phyloP scores from a whole-genome alignment of 64 coral and sea anemone species.

The Actinia tenebrosa region DNA sequence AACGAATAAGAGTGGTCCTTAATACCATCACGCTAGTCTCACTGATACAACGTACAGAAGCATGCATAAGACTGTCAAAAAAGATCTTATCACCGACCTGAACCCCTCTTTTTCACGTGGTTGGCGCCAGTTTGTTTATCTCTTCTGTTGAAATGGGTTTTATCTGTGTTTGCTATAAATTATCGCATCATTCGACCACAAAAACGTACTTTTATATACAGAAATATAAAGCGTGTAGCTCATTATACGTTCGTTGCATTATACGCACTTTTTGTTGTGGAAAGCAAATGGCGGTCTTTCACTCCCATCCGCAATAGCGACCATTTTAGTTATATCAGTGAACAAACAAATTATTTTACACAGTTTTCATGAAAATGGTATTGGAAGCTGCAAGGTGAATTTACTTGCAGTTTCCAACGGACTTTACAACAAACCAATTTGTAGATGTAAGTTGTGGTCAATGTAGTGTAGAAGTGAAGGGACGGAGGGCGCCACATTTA shows the following conservation, averaged over 20 bases:
- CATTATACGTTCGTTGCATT: too few relatives aligned
- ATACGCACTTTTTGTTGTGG: too few relatives aligned
- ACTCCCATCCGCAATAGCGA: neutral
- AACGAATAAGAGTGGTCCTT: too few relatives aligned
- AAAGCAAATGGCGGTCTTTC: too few relatives aligned
- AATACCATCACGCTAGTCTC: too few relatives aligned
- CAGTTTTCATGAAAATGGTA: too few relatives aligned
- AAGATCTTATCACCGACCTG: neutral
- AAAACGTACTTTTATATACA: neutral
- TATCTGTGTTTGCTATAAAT: constrained; percentile 14
- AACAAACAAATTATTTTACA: too few relatives aligned
- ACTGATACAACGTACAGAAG: neutral
- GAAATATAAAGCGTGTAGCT: neutral
- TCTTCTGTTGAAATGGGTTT: neutral
- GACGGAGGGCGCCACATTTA: constrained; percentile 15
- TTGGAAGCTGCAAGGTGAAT: too few relatives aligned
- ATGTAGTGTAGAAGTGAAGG: neutral
- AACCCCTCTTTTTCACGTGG: constrained; percentile 13
- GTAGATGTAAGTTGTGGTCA: constrained; percentile 2
- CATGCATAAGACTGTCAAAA: neutral
- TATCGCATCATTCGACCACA: neutral
- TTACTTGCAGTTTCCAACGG: neutral
- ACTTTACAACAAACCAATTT: neutral
- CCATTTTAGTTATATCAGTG: too few relatives aligned
- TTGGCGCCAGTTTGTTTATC: constrained; percentile 7